Conservation (phyloP, 1,140 invertebrate genomes). For the Bombus confusus region DNA sequence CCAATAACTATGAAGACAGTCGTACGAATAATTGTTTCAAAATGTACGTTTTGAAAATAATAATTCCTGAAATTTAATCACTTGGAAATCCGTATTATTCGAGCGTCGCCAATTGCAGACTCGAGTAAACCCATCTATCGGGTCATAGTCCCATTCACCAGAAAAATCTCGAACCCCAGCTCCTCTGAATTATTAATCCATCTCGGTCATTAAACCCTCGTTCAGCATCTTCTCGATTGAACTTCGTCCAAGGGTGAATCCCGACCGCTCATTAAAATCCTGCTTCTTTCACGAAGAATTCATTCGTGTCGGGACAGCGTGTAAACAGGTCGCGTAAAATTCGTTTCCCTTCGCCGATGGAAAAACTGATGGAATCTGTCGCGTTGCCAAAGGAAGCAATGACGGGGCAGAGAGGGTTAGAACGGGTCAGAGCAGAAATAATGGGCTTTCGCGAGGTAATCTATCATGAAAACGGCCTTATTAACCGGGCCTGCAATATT, state of each 20-base stretch:
- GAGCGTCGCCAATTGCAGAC: background rate
- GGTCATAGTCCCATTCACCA: background rate
- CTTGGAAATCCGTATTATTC: background rate
- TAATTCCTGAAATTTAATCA: background rate
- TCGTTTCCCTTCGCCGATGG: conserved; percentile 15
- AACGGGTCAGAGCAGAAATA: conserved; percentile 46
- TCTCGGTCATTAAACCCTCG: conserved; percentile 4
- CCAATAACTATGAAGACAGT: no score
- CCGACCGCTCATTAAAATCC: conserved; percentile 42
- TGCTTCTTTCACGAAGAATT: background rate
- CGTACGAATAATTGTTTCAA: no score
- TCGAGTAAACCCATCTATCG: background rate
- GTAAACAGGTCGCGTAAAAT: conserved; percentile 42
- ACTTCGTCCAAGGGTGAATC: conserved; percentile 21
- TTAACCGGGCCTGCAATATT: conserved; percentile 34
- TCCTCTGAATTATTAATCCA: conserved; percentile 8
- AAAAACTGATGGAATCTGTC: conserved; percentile 51
- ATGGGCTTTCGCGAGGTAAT: conserved; percentile 63
- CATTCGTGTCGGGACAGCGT: conserved; percentile 28
- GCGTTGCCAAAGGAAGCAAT: background rate
- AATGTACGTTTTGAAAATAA: no score
- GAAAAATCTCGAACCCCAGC: background rate
- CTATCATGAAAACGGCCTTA: conserved; percentile 63
- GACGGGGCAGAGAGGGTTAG: background rate
- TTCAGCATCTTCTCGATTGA: conserved; percentile 27